Conservation (phyloP, 2,113 vertebrate species). For the Chaetorhynchus papuensis region DNA sequence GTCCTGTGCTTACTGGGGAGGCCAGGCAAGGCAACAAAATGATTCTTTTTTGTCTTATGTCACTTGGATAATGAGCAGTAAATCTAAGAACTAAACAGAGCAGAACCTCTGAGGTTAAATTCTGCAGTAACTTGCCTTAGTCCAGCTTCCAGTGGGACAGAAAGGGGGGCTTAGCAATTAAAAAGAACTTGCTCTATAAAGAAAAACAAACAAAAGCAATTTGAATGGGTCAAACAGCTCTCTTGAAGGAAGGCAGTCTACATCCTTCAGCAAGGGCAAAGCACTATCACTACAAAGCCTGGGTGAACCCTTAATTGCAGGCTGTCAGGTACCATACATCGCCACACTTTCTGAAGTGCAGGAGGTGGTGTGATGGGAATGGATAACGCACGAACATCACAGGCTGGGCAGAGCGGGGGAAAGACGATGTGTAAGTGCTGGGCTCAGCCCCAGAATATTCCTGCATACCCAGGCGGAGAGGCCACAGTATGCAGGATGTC, state of each 20-base stretch:
- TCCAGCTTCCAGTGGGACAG: background rate
- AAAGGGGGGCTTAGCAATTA: background rate
- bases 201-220: background rate
- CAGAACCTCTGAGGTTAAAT: background rate
- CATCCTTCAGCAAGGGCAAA: background rate
- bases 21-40: background rate
- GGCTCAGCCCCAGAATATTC: background rate
- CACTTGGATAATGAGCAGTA: background rate
- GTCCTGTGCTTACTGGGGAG: background rate
- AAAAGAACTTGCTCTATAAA: background rate
- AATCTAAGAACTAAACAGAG: background rate
- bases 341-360: background rate
- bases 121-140: background rate
- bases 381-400: background rate
- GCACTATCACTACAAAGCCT: background rate
- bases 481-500: background rate
- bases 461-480: background rate
- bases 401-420: background rate
- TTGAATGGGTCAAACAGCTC: background rate
- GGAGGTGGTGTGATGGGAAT: background rate
- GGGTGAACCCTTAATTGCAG: background rate
- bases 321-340: background rate
- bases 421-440: background rate
- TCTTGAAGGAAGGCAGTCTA: background rate
- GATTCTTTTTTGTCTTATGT: background rate